Evolutionary conservation across 2,797 vertebrate species (phyloP).

Genomic region (Sebastes taczanowskii): DNA sequence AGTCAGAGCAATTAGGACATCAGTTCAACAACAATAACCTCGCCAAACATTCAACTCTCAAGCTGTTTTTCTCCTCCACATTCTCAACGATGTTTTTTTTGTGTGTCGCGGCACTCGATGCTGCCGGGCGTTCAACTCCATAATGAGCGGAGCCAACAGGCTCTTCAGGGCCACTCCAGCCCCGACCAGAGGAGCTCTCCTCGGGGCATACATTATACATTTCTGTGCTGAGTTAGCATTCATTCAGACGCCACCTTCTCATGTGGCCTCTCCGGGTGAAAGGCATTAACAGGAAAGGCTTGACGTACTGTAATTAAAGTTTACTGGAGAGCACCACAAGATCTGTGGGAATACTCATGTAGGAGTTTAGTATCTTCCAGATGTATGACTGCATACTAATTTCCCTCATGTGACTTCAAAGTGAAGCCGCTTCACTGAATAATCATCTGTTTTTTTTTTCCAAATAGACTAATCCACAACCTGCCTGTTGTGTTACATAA

Average conservation of each 20-base stretch:
- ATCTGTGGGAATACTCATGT: constrained; percentile 19
- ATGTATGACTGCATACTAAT: constrained; percentile 16
- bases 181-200: constrained; percentile 45
- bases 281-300: constrained; percentile 36
- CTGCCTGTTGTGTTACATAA: constrained; percentile 46
- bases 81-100: constrained; percentile 12
- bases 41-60: constrained; percentile 15
- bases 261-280: constrained; percentile 31
- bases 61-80: constrained; percentile 17
- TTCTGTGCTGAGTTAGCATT: constrained; percentile 42
- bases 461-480: constrained; percentile 35
- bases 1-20: constrained; percentile 56
- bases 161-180: constrained; percentile 62
- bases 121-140: constrained; percentile 24
- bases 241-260: constrained; percentile 37
- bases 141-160: constrained; percentile 58
- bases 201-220: constrained; percentile 62
- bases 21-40: constrained; percentile 31
- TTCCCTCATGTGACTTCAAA: constrained; percentile 42
- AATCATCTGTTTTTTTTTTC: not conserved
- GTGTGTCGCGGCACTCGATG: constrained; percentile 23
- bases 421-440: constrained; percentile 21
- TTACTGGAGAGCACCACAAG: constrained; percentile 11
- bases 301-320: constrained; percentile 30
- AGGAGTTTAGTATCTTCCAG: not conserved